Percentiles rank a stretch among this genome's conserved stretches.
Conservation (phyloP, 2,113 vertebrate species). For the Abramis brama region DNA sequence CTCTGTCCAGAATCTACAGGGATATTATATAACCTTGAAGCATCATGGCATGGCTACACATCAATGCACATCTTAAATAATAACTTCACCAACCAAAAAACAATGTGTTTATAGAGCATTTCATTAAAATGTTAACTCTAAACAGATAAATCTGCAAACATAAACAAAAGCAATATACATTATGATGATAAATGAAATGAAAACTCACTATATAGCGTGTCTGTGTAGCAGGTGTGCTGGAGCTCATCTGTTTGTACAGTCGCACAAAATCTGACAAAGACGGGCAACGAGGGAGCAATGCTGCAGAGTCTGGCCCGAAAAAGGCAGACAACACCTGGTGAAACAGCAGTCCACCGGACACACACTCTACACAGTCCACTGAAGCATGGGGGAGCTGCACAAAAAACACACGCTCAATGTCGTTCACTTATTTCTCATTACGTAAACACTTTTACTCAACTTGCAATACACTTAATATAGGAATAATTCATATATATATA, state of each 20-base stretch:
- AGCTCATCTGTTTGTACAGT: constrained; percentile 81
- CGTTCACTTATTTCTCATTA: not conserved
- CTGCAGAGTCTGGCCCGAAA: constrained; percentile 69
- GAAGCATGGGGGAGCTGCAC: constrained; percentile 85
- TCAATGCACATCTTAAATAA: not conserved
- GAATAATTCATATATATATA: too few relatives aligned
- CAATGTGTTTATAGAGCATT: too few relatives aligned
- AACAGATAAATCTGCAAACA: not conserved
- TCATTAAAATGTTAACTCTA: too few relatives aligned
- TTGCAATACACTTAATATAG: not conserved
- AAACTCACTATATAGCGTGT: constrained; percentile 91
- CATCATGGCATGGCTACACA: not conserved
- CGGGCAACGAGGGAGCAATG: constrained; percentile 76
- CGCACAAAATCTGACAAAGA: constrained; percentile 89
- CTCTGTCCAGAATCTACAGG: constrained; percentile 90
- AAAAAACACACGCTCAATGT: constrained; percentile 16
- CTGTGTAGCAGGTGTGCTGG: constrained; percentile 72
- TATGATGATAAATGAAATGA: not conserved
- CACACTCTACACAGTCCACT: constrained; percentile 88
- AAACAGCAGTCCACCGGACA: constrained; percentile 84
- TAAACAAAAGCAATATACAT: not conserved
- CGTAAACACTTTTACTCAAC: not conserved
- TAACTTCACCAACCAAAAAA: too few relatives aligned
- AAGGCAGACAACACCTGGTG: constrained; percentile 87
- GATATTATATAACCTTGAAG: constrained; percentile 12